These are phyloP conservation scores for Hylomyscus alleni DNA, from an alignment of 2,797 vertebrate genomes.

Conservation along the genomic window DNA sequence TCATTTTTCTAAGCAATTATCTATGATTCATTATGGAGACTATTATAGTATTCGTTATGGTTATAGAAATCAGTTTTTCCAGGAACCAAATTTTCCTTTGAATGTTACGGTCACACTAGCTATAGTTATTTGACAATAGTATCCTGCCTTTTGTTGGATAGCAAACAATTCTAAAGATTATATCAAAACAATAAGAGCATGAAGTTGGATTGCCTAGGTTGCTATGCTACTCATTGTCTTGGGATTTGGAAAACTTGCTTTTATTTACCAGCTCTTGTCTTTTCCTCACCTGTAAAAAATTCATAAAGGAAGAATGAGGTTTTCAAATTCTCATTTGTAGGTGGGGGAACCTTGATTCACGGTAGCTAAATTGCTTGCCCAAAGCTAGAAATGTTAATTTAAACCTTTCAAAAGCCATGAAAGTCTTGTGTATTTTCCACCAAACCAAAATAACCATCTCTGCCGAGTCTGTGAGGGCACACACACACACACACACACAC, in stretches of 20 bases:
- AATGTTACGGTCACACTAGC: conserved; percentile 71
- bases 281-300: conserved; percentile 41
- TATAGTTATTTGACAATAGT: conserved; percentile 60
- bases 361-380: conserved; percentile 3
- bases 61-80: conserved; percentile 58
- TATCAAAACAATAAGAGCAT: conserved; percentile 44
- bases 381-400: conserved; percentile 7
- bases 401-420: conserved; percentile 51
- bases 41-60: conserved; percentile 16
- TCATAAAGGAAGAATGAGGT: not conserved
- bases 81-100: conserved; percentile 59
- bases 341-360: not conserved
- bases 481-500: no score
- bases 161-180: conserved; percentile 57
- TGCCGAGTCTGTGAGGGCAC: conserved; percentile 12
- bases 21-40: conserved; percentile 62
- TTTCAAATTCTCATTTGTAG: conserved; percentile 34
- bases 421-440: not conserved
- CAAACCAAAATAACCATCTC: not conserved
- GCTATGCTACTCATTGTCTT: not conserved
- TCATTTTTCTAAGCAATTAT: conserved; percentile 14
- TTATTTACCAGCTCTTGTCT: not conserved
- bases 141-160: not conserved
- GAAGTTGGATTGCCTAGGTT: not conserved
- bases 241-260: conserved; percentile 40